These are phyloP conservation scores for Phymanthus crucifer DNA, from an alignment of 92 coral and sea anemone species.

Conservation along the genomic window DNA sequence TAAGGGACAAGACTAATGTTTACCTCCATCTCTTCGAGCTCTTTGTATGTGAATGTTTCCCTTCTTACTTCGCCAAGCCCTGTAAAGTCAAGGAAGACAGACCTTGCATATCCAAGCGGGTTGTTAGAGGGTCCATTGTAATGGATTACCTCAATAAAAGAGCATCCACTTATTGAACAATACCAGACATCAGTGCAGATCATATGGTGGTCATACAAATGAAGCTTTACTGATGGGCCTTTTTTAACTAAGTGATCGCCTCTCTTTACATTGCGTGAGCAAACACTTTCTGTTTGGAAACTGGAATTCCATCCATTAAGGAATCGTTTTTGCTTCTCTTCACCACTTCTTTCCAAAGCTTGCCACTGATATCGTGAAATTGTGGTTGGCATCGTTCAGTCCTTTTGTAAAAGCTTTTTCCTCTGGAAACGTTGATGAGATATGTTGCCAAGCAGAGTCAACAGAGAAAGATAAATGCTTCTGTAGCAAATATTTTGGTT, in stretches of 20 bases:
- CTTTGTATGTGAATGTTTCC: not conserved
- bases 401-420: not conserved
- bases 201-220: not conserved
- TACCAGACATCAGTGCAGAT: not conserved
- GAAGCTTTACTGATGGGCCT: not conserved
- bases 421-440: too few species aligned
- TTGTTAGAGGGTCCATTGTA: not conserved
- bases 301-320: not conserved
- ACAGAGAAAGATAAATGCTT: too few species aligned
- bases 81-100: not conserved
- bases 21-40: slow-evolving; percentile 6
- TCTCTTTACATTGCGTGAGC: not conserved
- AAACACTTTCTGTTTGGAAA: not conserved
- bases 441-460: too few species aligned
- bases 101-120: not conserved
- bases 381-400: not conserved
- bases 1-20: too few species aligned
- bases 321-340: not conserved
- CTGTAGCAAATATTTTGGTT: too few species aligned
- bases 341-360: not conserved
- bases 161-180: not conserved
- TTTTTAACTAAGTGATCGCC: not conserved
- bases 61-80: not conserved
- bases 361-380: not conserved
- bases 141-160: not conserved